phyloP scores from a whole-genome alignment of 2,888 invertebrate genomes.

The Xestia rhomboidea region DNA sequence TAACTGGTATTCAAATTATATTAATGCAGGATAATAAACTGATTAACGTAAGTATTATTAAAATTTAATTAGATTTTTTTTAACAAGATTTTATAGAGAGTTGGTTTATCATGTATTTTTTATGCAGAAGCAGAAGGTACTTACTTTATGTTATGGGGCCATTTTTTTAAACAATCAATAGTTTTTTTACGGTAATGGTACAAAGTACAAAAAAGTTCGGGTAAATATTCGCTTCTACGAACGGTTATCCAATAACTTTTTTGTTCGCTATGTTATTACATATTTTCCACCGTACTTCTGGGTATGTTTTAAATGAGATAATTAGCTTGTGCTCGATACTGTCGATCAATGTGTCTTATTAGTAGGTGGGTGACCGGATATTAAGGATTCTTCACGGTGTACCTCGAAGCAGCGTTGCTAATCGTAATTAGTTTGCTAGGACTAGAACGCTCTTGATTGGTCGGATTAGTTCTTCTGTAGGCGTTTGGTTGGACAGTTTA shows the following conservation, averaged over 20 bases:
- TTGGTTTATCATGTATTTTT: neutral
- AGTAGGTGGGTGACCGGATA: slow-evolving; percentile 47
- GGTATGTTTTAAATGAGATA: slow-evolving; percentile 37
- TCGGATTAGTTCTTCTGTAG: neutral
- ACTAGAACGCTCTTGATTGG: slow-evolving; percentile 30
- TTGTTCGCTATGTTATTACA: slow-evolving; percentile 10
- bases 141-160: neutral
- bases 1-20: slow-evolving; percentile 24
- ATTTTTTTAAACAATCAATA: neutral
- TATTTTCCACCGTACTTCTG: slow-evolving; percentile 17
- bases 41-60: slow-evolving; percentile 9
- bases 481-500: slow-evolving; percentile 26
- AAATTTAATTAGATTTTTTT: slow-evolving; percentile 4
- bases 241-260: slow-evolving; percentile 35
- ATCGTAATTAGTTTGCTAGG: slow-evolving; percentile 58
- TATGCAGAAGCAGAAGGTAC: neutral
- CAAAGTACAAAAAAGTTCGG: slow-evolving; percentile 17
- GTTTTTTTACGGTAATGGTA: neutral
- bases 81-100: neutral
- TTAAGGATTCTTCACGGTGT: slow-evolving; percentile 61
- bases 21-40: neutral
- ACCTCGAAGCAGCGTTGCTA: slow-evolving; percentile 53
- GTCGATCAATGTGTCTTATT: slow-evolving; percentile 46
- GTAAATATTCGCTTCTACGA: slow-evolving; percentile 16
- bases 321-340: slow-evolving; percentile 32